A percentile compares a stretch with the other conserved stretches of the same genome.
These are phyloP conservation scores for Rhamnusium bicolor DNA, from an alignment of 2,888 invertebrate genomes.

Conservation along the genomic window DNA sequence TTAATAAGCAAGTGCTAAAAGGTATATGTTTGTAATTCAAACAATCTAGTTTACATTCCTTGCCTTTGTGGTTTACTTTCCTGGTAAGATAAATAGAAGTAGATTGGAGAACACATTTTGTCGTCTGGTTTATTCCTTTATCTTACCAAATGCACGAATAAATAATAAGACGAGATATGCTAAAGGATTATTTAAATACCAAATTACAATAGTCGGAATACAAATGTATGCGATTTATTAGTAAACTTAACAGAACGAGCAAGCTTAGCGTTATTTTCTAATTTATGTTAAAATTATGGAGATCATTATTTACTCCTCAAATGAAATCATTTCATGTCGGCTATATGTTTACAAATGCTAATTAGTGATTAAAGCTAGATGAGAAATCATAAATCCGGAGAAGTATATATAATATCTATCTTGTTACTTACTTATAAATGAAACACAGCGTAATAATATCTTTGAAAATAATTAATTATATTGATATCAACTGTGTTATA, in stretches of 20 bases:
- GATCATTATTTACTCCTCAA: slow-evolving; percentile 8
- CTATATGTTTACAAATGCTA: not conserved
- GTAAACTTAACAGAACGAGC: slow-evolving; percentile 22
- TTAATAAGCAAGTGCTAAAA: slow-evolving; percentile 45
- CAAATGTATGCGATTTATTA: slow-evolving; percentile 30
- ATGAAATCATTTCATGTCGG: not conserved
- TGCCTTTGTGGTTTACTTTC: slow-evolving; percentile 46
- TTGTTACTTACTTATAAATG: too few species aligned
- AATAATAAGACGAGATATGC: slow-evolving; percentile 47
- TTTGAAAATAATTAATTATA: too few species aligned
- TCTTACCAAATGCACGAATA: slow-evolving; percentile 41
- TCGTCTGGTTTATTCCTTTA: slow-evolving; percentile 48
- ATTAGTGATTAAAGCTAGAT: not conserved
- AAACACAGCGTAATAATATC: too few species aligned
- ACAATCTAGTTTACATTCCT: slow-evolving; percentile 48
- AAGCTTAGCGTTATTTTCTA: slow-evolving; percentile 2
- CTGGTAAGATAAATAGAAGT: slow-evolving; percentile 50
- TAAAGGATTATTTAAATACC: slow-evolving; percentile 52
- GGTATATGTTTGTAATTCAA: slow-evolving; percentile 51
- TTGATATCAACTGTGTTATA: too few species aligned
- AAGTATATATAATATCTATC: too few species aligned
- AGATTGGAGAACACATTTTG: slow-evolving; percentile 50
- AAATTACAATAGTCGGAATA: slow-evolving; percentile 45
- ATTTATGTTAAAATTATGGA: slow-evolving; percentile 27
- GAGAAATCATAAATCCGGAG: too few species aligned